Base-by-base conservation (phyloP, 2,888 invertebrate species). In the Tyria jacobaeae region DNA sequence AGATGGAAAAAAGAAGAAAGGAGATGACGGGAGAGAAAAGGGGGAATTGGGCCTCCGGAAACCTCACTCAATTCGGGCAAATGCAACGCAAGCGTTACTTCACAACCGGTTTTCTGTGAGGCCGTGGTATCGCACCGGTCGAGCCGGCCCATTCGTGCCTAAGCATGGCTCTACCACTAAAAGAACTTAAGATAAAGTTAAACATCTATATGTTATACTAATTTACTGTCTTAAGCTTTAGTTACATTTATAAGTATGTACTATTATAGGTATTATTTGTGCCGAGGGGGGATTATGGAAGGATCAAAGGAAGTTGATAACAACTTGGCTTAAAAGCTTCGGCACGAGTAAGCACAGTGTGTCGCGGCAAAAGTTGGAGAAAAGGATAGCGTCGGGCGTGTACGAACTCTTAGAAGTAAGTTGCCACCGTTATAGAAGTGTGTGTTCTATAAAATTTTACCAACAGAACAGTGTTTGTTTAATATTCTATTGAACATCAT, bases 231-330 rank as follows among this genome's bases (percentile, higher is more conserved):
- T 25, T n/a, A 17, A 10, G 12, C 34, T 21, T 31, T 51, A 6
- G n/a, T 12, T 12, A 17, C 17, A 17, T 27, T 35, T 9, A 27
- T 17, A n/a, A n/a, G n/a, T n/a, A 1, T 31, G 5, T 56, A n/a
- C 57, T 49, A 50, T 75, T 75, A 7, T 61, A 98, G 98, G 98
- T 67, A 90, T 98, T 25, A 96, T 98, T 76, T 97, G 97, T 75
- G 96, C 98, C 2, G 96, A 97, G 85, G 98, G 97, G 0, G 94
- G 94, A 2, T 87, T 96, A 17, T 98, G 98, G 98, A 96, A 95
- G 83, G 97, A 97, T 76, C 98, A 98, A 80, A 94, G 98, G 62
- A 96, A 95, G 76, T 96, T 97, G 77, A 95, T 96, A 3, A 94
- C 95, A 15, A 91, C 94, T n/a, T 96, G 96, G 91, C 89, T 98